Evolutionary conservation across 2,888 invertebrate genomes (phyloP).

Genomic region (Zele albiditarsus): DNA sequence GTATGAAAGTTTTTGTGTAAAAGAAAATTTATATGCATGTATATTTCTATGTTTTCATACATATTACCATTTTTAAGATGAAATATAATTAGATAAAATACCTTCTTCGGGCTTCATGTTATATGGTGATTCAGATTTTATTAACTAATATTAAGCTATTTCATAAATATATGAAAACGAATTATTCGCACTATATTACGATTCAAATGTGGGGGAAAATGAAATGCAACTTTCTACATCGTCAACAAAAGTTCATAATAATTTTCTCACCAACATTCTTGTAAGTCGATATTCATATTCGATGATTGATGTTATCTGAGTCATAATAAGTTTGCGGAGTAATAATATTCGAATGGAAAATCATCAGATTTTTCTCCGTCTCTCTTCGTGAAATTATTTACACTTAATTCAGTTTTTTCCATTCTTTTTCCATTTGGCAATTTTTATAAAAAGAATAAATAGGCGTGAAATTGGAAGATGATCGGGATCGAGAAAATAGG

Average conservation of each 20-base stretch:
- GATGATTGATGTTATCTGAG: background rate
- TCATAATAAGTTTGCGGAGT: background rate
- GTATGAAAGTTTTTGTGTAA: background rate
- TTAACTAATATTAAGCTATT: too few species aligned
- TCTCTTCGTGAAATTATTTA: too few species aligned
- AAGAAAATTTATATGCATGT: background rate
- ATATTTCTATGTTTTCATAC: too few species aligned
- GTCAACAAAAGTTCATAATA: background rate
- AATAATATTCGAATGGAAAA: background rate
- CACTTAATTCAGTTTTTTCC: background rate
- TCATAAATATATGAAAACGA: background rate
- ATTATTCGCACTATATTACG: background rate
- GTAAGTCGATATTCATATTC: background rate
- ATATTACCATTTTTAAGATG: background rate
- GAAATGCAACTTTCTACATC: background rate
- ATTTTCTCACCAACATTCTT: background rate
- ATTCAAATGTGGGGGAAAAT: background rate
- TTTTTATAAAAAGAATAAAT: background rate
- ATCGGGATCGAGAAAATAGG: background rate
- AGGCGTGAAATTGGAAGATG: background rate
- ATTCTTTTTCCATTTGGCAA: background rate
- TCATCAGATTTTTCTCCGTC: too few species aligned
- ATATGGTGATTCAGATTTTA: too few species aligned
- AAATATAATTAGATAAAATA: too few species aligned
- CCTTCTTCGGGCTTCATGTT: too few species aligned